Evolutionary conservation across 2,113 vertebrate genomes (phyloP).

Genomic region (Tachuris rubrigastra): DNA sequence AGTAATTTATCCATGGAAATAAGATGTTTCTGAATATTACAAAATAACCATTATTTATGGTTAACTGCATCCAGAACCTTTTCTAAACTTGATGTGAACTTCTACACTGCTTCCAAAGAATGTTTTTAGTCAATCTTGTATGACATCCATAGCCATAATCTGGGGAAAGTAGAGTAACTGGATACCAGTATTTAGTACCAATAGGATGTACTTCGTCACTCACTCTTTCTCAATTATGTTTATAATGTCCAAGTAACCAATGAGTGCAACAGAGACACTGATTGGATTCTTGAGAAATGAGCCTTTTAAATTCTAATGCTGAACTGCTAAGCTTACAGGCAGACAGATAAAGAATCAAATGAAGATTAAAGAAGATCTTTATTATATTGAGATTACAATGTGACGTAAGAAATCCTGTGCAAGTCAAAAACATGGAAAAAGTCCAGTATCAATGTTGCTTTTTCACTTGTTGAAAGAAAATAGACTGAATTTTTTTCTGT

Average conservation of each 20-base stretch:
- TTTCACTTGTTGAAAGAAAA: not conserved
- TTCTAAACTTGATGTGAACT: conserved; percentile 64
- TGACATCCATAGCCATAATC: conserved; percentile 20
- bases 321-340: not conserved
- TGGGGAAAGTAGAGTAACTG: conserved; percentile 24
- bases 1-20: conserved; percentile 65
- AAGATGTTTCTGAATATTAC: conserved; percentile 62
- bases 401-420: not conserved
- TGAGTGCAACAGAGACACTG: conserved; percentile 1
- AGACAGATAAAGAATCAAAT: not conserved
- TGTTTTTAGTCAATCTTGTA: conserved; percentile 9
- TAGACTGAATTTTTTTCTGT: not conserved
- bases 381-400: not conserved
- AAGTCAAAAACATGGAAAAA: not conserved
- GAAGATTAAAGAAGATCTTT: not conserved
- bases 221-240: conserved; percentile 19
- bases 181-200: conserved; percentile 22
- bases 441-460: not conserved
- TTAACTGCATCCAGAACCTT: conserved; percentile 52
- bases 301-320: not conserved
- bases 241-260: not conserved
- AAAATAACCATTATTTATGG: conserved; percentile 64
- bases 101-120: conserved; percentile 26
- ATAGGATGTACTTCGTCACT: not conserved
- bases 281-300: conserved; percentile 40